phyloP scores from a whole-genome alignment of 1,140 invertebrate genomes.

The Hypsibius dujardini region DNA sequence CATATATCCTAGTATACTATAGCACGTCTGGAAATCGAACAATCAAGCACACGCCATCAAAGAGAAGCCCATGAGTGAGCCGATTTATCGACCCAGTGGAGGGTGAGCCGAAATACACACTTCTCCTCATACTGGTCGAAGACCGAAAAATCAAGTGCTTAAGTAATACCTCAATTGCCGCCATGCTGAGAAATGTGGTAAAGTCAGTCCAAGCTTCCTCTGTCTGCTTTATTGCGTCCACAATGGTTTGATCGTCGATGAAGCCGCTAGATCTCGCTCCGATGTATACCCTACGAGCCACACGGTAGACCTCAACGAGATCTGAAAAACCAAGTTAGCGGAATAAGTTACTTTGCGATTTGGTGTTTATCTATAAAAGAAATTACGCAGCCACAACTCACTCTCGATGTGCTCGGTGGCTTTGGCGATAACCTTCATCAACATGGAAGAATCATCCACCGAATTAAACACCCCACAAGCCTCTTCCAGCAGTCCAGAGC shows the following conservation, averaged over 20 bases:
- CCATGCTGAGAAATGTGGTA: slow-evolving; percentile 6
- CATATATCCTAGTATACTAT: background rate
- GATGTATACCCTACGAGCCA: slow-evolving; percentile 32
- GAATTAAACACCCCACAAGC: background rate
- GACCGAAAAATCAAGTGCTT: too few species aligned
- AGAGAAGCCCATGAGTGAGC: too few species aligned
- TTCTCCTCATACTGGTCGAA: too few species aligned
- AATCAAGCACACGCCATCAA: too few species aligned
- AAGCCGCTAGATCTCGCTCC: slow-evolving; percentile 31
- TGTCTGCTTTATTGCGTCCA: slow-evolving; percentile 5
- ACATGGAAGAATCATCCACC: background rate
- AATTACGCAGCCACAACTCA: background rate
- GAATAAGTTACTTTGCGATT: background rate
- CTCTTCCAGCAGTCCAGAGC: background rate
- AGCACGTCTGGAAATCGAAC: too few species aligned
- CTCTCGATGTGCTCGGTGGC: background rate
- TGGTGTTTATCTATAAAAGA: background rate
- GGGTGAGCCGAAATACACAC: too few species aligned
- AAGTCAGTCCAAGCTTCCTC: slow-evolving; percentile 19
- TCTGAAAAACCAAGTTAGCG: slow-evolving; percentile 28
- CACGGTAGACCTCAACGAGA: slow-evolving; percentile 36
- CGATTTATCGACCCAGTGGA: too few species aligned
- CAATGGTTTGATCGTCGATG: slow-evolving; percentile 30
- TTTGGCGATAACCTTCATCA: background rate
- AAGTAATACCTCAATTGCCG: background rate